phyloP scores from a whole-genome alignment of 2,113 vertebrate species.

The Psophia crepitans region DNA sequence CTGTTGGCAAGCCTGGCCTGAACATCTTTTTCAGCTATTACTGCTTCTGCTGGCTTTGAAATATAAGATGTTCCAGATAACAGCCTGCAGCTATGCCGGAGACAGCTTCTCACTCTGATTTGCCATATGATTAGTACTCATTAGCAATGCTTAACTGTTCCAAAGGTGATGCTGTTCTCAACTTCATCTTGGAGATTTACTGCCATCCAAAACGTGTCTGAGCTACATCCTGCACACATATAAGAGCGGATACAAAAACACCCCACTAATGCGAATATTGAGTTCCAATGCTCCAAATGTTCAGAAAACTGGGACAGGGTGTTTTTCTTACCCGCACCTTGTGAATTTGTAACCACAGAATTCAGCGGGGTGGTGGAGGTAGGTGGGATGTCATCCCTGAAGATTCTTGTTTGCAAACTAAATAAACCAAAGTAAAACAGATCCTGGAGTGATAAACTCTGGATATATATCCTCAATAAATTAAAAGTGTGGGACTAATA shows the following conservation, averaged over 20 bases:
- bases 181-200: neutral
- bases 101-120: conserved; percentile 8
- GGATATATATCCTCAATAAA: neutral
- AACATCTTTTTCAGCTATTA: conserved; percentile 16
- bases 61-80: neutral
- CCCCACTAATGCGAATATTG: neutral
- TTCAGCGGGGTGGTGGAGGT: neutral
- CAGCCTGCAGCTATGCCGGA: conserved; percentile 6
- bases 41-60: neutral
- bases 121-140: conserved; percentile 39
- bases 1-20: neutral
- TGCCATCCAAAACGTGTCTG: neutral
- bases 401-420: neutral
- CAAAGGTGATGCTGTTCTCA: neutral
- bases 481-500: neutral
- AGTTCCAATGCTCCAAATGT: neutral
- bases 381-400: neutral
- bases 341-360: neutral
- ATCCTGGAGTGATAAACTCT: neutral
- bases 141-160: conserved; percentile 5
- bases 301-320: neutral
- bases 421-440: neutral
- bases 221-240: neutral
- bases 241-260: neutral
- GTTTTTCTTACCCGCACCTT: neutral